phyloP scores from a whole-genome alignment of 2,113 vertebrate genomes.

The Zapus hudsonius region DNA sequence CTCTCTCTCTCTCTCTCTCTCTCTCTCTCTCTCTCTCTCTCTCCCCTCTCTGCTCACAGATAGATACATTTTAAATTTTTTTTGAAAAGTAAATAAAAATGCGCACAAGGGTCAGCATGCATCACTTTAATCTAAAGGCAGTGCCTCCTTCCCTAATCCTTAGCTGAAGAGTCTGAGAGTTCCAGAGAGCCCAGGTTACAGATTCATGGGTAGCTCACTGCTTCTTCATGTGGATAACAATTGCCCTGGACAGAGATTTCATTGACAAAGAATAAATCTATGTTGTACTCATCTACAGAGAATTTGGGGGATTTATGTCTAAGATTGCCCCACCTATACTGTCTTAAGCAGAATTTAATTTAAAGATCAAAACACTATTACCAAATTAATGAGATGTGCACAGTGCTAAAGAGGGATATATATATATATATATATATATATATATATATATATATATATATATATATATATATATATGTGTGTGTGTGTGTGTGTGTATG shows the following conservation, averaged over 20 bases:
- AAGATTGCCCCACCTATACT: background rate
- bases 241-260: background rate
- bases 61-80: no score
- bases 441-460: no score
- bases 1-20: no score
- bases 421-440: background rate
- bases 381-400: background rate
- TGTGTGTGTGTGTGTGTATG: no score
- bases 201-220: background rate
- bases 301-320: background rate
- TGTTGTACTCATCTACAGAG: background rate
- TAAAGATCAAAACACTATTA: background rate
- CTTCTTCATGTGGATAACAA: background rate
- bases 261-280: background rate
- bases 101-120: background rate
- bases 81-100: no score
- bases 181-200: background rate
- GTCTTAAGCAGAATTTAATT: conserved; percentile 1
- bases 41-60: no score
- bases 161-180: background rate
- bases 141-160: background rate
- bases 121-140: background rate
- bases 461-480: no score
- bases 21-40: no score
- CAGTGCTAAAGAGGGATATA: background rate